Evolutionary conservation across 2,888 invertebrate genomes (phyloP), one percentile per base, ranked within the genome.

Genomic region (Noctua janthe): DNA sequence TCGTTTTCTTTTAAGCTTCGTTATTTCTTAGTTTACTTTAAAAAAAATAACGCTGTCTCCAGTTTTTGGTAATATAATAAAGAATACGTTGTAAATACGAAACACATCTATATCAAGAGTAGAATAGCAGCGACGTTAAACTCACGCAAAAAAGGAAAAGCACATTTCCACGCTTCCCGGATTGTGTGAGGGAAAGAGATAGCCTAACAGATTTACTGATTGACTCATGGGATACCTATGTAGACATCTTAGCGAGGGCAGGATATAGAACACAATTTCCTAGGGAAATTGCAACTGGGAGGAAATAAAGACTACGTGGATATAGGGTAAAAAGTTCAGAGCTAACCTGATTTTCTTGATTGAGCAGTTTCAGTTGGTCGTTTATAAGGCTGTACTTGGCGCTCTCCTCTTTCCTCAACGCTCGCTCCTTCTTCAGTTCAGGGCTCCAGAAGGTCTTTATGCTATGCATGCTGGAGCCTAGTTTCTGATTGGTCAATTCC

Each of bases 391-490:
- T 98, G 97, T 99, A 99, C 96, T 99, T 99, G 93, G 99, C 99
- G 95, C 99, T 99, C 97, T 99, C 99, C 96, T 99, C 99, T 95
- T 99, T 99, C 90, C 99, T 97, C 91, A 99, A 95, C 75, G 99
- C 99, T 88, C 99, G 97, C 97, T 99, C 99, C 97, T 99, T 99
- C 97, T 99, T 99, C 95, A 99, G 97, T 97, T 99, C 99, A 39
- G 99, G 99, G 94, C 99, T 99, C 99, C 99, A 99, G 97, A 99
- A 99, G 78, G 99, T 99, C 97, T 99, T 99, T 96, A 99, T 99
- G 97, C 99, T 99, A 97, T 99, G 99, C 99, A 99, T 99, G 93
- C 99, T 99, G 94, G 99, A 99, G 95, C 99, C 99, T 92, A 99
- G 97, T 97, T 99, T 99, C 97, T 99, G 99, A 96, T 99, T 99